Evolutionary conservation across 2,113 vertebrate species (phyloP).

Genomic region (Rana temporaria): DNA sequence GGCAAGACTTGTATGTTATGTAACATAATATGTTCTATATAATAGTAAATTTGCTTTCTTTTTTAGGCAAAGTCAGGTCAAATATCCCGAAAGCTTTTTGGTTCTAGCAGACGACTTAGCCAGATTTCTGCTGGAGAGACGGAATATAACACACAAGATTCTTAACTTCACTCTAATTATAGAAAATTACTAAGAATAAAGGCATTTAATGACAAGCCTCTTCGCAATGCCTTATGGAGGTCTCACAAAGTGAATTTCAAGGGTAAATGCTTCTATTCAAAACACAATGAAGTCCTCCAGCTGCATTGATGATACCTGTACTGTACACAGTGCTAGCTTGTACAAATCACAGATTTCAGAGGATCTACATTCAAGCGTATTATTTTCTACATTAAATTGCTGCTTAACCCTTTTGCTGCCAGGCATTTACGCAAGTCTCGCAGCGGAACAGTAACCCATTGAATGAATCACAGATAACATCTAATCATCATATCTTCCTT

Average conservation of each 20-base stretch:
- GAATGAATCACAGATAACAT: not conserved
- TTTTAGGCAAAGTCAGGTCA: conserved; percentile 92
- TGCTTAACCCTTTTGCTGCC: conserved; percentile 9
- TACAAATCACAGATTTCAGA: not conserved
- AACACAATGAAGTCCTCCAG: no score
- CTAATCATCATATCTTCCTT: not conserved
- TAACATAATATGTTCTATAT: no score
- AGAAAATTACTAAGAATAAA: not conserved
- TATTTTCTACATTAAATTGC: conserved; percentile 8
- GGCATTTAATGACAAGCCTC: no score
- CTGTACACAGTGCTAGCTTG: not conserved
- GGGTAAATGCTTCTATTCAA: not conserved
- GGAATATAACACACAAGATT: conserved; percentile 90
- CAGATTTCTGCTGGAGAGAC: conserved; percentile 96
- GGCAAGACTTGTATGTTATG: no score
- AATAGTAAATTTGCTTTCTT: conserved; percentile 68
- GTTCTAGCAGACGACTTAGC: conserved; percentile 91
- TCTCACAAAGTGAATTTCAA: not conserved
- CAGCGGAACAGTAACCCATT: not conserved
- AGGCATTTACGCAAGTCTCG: not conserved
- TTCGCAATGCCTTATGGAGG: not conserved
- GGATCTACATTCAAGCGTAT: conserved; percentile 15
- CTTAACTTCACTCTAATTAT: not conserved
- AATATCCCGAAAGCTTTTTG: conserved; percentile 96
- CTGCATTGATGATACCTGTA: no score